phyloP scores from a whole-genome alignment of 2,113 vertebrate genomes.

The Crocuta crocuta region DNA sequence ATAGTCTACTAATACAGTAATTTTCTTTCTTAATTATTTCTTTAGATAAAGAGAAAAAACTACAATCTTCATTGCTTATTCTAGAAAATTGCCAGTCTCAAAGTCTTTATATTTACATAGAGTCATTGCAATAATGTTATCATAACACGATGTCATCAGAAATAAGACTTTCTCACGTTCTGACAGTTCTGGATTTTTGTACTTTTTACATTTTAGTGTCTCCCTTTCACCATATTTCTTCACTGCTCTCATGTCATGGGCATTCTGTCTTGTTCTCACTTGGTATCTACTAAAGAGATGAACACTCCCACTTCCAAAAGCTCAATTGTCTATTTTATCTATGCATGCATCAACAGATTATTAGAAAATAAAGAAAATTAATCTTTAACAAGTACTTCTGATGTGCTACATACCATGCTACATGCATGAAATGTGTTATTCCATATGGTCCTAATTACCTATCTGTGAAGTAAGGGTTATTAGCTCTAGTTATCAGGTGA shows the following conservation, averaged over 20 bases:
- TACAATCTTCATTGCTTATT: neutral
- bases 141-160: neutral
- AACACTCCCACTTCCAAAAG: neutral
- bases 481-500: neutral
- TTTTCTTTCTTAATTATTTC: constrained; percentile 5
- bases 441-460: neutral
- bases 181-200: neutral
- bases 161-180: neutral
- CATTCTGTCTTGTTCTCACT: neutral
- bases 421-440: neutral
- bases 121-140: neutral
- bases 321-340: neutral
- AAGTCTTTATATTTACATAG: neutral
- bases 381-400: neutral
- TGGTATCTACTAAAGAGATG: neutral
- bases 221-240: neutral
- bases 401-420: neutral
- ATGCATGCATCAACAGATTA: neutral
- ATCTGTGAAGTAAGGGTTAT: neutral
- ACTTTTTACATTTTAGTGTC: neutral
- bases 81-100: neutral
- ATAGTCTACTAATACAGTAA: neutral
- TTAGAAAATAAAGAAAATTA: neutral
- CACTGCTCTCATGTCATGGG: rapidly evolving
- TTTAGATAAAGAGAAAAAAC: neutral